These are phyloP conservation scores for Papilio polytes DNA, from an alignment of 1,140 invertebrate species.

Conservation along the genomic window DNA sequence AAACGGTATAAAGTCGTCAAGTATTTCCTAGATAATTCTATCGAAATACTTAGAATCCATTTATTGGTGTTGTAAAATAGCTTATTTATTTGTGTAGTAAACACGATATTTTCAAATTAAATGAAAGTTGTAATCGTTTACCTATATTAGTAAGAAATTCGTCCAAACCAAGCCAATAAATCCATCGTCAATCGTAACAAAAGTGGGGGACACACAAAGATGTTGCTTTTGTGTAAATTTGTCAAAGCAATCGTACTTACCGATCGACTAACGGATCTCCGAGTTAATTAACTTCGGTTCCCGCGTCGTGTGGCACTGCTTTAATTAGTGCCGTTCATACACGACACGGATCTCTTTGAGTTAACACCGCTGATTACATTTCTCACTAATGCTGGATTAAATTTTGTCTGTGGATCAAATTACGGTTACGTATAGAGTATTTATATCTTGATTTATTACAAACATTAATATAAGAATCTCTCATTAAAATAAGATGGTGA, in stretches of 20 bases:
- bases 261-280: background rate
- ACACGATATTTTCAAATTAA: too few relatives aligned
- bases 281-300: background rate
- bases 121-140: too few relatives aligned
- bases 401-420: background rate
- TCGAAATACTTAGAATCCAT: too few relatives aligned
- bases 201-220: background rate
- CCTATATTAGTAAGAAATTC: background rate
- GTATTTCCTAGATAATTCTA: background rate
- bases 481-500: too few relatives aligned
- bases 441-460: background rate
- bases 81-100: too few relatives aligned
- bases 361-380: constrained; percentile 5
- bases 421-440: background rate
- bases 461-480: too few relatives aligned
- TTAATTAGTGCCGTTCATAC: constrained; percentile 6
- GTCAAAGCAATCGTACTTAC: constrained; percentile 5
- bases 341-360: constrained; percentile 17
- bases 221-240: background rate
- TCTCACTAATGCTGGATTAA: background rate
- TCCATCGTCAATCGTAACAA: background rate
- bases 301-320: background rate
- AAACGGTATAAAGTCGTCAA: background rate
- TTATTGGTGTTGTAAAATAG: too few relatives aligned
- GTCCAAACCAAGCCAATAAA: background rate